Evolutionary conservation across 2,797 vertebrate genomes (phyloP).

Genomic region (Thaleichthys pacificus): DNA sequence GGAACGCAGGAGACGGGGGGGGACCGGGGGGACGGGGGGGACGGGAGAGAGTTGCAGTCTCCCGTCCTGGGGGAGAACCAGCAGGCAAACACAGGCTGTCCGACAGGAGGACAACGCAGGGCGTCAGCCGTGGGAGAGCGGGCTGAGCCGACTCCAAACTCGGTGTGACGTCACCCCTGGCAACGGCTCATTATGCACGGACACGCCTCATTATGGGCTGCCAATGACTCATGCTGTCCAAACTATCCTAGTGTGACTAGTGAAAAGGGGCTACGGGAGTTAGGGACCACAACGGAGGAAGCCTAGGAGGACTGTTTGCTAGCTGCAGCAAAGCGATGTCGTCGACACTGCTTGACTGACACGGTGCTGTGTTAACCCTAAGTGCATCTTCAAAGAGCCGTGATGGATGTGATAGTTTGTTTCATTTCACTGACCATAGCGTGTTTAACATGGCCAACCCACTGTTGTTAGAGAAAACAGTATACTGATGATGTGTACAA

Average conservation of each 20-base stretch:
- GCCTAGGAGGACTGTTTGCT: neutral
- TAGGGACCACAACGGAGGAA: constrained; percentile 43
- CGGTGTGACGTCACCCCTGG: constrained; percentile 4
- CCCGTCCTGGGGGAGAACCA: neutral
- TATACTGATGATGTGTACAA: neutral
- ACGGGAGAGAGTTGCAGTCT: too few species aligned
- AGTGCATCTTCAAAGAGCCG: too few species aligned
- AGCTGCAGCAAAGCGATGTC: too few species aligned
- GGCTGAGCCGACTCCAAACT: constrained; percentile 5
- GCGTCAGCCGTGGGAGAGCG: constrained; percentile 12
- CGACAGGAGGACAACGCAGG: constrained; percentile 13
- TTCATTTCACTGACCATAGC: too few species aligned
- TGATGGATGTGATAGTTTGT: too few species aligned
- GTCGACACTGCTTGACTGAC: too few species aligned
- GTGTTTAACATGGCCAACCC: too few species aligned
- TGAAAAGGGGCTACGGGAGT: constrained; percentile 28
- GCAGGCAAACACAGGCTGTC: constrained; percentile 14
- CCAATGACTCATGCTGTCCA: constrained; percentile 47
- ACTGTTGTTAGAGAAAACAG: too few species aligned
- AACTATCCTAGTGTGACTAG: constrained; percentile 40
- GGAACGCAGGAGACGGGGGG: constrained; percentile 28
- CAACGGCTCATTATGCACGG: constrained; percentile 12
- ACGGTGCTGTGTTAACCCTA: too few species aligned
- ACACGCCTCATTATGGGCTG: constrained; percentile 35
- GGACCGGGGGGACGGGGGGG: neutral